Evolutionary conservation across 2,113 vertebrate species (phyloP).

Genomic region (Laticauda colubrina): DNA sequence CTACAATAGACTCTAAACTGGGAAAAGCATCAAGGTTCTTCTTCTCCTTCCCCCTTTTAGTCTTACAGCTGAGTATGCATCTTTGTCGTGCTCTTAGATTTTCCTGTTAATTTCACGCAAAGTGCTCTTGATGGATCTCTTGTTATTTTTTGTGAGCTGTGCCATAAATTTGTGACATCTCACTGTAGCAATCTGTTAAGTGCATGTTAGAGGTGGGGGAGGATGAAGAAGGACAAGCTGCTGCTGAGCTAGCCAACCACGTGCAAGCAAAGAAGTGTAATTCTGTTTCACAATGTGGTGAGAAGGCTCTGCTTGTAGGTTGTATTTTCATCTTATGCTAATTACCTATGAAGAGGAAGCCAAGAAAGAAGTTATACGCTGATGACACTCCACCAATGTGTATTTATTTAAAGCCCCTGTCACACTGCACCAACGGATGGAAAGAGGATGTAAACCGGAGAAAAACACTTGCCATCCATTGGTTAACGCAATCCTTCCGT

Average conservation of each 20-base stretch:
- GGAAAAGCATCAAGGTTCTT: background rate
- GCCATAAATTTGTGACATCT: conserved; percentile 78
- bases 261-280: background rate
- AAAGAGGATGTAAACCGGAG: no score
- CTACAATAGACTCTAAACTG: background rate
- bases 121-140: conserved; percentile 78
- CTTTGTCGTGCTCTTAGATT: conserved; percentile 51
- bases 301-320: background rate
- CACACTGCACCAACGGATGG: no score
- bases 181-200: conserved; percentile 67
- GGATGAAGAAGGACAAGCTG: background rate
- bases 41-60: fast-evolving
- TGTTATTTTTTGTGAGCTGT: conserved; percentile 80
- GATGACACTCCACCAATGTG: no score
- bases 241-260: fast-evolving
- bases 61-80: background rate
- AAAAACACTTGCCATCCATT: no score
- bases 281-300: background rate
- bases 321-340: background rate
- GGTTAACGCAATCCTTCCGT: no score
- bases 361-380: background rate
- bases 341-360: background rate
- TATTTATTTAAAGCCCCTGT: background rate
- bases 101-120: conserved; percentile 78
- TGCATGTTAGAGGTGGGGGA: conserved; percentile 8